A percentile compares a stretch with the other conserved stretches of the same genome.
Evolutionary conservation across 1,140 invertebrate genomes (phyloP).

Genomic region (Galleria mellonella): DNA sequence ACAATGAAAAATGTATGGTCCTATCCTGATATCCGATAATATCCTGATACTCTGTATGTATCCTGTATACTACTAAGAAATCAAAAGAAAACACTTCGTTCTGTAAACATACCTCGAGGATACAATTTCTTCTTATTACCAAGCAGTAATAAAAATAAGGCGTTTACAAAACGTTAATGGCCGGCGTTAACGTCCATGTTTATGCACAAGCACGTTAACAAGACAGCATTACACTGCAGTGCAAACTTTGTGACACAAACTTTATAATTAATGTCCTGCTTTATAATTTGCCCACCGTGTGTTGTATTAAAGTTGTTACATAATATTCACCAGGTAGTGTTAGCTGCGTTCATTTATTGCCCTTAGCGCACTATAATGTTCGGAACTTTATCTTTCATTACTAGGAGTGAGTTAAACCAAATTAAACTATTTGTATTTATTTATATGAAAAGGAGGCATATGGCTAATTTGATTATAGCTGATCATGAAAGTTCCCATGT

Average conservation of each 20-base stretch:
- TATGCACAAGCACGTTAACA: conserved; percentile 35
- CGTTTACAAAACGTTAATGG: conserved; percentile 23
- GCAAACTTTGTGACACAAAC: conserved; percentile 22
- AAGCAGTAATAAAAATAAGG: conserved; percentile 25
- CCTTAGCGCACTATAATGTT: background rate
- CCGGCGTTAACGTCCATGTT: conserved; percentile 22
- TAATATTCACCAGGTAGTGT: conserved; percentile 11
- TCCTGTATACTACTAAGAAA: too few species aligned
- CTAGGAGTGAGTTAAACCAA: too few species aligned
- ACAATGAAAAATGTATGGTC: too few species aligned
- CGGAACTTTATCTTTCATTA: background rate
- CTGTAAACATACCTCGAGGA: background rate
- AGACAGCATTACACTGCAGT: conserved; percentile 30
- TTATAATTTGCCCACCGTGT: conserved; percentile 29
- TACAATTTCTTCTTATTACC: conserved; percentile 18
- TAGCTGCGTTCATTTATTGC: background rate
- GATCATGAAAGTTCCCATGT: too few species aligned
- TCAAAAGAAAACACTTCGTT: background rate
- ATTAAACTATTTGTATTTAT: too few species aligned
- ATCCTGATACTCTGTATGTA: too few species aligned
- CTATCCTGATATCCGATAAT: too few species aligned
- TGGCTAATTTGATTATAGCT: too few species aligned
- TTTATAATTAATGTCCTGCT: conserved; percentile 33
- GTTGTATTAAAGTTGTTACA: conserved; percentile 26
- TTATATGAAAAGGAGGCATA: too few species aligned